Conservation (phyloP, 1,140 invertebrate genomes). For the Brachionus plicatilis region DNA sequence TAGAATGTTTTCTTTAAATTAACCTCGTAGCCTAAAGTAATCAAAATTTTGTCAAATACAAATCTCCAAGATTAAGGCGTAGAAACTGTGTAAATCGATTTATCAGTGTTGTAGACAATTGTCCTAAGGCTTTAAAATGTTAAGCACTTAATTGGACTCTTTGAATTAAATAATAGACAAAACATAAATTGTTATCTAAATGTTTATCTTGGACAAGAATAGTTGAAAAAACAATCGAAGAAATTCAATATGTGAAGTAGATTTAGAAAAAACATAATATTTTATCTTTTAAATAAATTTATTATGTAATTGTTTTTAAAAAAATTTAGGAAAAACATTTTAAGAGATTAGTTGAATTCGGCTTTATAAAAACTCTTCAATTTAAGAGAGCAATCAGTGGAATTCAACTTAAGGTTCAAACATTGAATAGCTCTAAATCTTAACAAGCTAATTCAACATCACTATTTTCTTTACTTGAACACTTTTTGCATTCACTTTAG, state of each 20-base stretch:
- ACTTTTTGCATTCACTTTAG: neutral
- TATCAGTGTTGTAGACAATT: neutral
- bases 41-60: neutral
- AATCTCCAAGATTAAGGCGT: neutral
- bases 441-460: conserved; percentile 9
- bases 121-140: neutral
- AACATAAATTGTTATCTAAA: neutral
- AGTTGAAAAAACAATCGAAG: neutral
- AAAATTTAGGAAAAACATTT: neutral
- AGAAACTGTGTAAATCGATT: neutral
- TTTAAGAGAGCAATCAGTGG: neutral
- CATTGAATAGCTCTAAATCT: neutral
- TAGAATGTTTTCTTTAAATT: neutral
- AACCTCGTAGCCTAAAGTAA: neutral
- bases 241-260: neutral
- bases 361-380: neutral
- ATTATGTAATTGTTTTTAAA: neutral
- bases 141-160: neutral
- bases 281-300: neutral
- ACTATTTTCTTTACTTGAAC: neutral
- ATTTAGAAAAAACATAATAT: neutral
- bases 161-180: neutral
- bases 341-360: neutral
- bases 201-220: neutral
- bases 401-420: neutral